Conservation (phyloP, 2,797 vertebrate genomes). For the Bovichtus diacanthus region DNA sequence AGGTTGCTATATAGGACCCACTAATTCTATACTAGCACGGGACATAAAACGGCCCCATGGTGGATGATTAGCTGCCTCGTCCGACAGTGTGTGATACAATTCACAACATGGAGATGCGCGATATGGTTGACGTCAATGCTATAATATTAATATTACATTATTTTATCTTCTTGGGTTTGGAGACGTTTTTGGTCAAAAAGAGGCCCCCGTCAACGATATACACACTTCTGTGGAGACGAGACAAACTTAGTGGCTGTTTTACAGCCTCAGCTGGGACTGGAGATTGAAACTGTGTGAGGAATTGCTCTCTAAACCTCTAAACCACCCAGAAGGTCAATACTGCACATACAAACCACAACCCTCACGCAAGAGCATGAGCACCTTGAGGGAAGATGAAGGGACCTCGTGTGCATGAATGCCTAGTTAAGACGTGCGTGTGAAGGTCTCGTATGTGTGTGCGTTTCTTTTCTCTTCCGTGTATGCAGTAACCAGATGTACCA, state of each 20-base stretch:
- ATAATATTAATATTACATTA: no score
- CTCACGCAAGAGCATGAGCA: conserved; percentile 10
- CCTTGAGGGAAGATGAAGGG: conserved; percentile 1
- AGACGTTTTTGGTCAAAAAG: background rate
- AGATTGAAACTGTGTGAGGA: background rate
- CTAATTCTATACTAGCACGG: background rate
- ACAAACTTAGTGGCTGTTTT: background rate
- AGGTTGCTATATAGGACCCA: background rate
- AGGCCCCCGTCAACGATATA: background rate
- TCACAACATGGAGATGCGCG: background rate
- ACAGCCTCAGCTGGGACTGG: background rate
- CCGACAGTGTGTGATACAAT: background rate
- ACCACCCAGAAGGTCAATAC: conserved; percentile 55
- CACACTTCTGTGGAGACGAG: background rate
- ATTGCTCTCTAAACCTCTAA: background rate
- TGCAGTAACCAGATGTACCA: conserved; percentile 74
- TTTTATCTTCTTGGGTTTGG: background rate
- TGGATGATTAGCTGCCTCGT: background rate
- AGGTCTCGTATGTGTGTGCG: background rate
- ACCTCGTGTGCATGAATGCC: conserved; percentile 7
- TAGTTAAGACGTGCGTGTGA: conserved; percentile 11
- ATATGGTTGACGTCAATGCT: background rate
- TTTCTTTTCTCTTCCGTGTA: background rate
- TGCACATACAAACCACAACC: conserved; percentile 30
- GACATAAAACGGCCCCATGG: background rate